Conservation (phyloP, 1,140 invertebrate genomes). For the Colletes gigas region DNA sequence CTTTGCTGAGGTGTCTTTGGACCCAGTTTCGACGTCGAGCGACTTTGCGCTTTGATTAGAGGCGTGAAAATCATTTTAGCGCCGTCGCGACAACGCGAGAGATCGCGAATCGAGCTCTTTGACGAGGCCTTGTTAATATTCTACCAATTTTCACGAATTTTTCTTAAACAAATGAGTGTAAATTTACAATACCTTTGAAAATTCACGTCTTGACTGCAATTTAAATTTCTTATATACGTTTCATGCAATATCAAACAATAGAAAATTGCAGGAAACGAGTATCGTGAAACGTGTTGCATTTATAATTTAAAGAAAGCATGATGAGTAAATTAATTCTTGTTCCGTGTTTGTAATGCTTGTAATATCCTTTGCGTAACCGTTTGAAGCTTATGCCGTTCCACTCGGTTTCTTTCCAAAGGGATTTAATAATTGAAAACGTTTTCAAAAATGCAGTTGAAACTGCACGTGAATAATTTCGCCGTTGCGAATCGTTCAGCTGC, state of each 20-base stretch:
- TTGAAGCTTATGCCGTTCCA: not conserved
- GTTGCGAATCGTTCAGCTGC: not conserved
- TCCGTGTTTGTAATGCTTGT: constrained; percentile 1
- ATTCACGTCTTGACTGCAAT: too few relatives aligned
- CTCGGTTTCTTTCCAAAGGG: not conserved
- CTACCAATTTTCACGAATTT: too few relatives aligned
- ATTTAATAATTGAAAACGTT: not conserved
- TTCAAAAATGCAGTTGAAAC: not conserved
- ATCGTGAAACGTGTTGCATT: not conserved
- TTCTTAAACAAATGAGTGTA: too few relatives aligned
- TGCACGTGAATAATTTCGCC: not conserved
- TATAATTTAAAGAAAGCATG: not conserved
- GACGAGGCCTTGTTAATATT: not conserved
- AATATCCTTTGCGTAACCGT: not conserved
- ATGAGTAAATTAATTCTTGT: not conserved
- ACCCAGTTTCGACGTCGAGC: not conserved
- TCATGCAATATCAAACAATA: not conserved
- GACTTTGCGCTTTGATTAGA: not conserved
- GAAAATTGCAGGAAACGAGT: not conserved
- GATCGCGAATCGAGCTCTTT: not conserved
- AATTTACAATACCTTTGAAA: too few relatives aligned
- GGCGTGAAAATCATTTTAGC: not conserved
- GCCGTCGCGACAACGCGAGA: not conserved
- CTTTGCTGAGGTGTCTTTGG: not conserved
- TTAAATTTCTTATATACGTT: not conserved